Base-by-base conservation (phyloP, 2,797 vertebrate genomes). In the Enteromius trimaculatus region DNA sequence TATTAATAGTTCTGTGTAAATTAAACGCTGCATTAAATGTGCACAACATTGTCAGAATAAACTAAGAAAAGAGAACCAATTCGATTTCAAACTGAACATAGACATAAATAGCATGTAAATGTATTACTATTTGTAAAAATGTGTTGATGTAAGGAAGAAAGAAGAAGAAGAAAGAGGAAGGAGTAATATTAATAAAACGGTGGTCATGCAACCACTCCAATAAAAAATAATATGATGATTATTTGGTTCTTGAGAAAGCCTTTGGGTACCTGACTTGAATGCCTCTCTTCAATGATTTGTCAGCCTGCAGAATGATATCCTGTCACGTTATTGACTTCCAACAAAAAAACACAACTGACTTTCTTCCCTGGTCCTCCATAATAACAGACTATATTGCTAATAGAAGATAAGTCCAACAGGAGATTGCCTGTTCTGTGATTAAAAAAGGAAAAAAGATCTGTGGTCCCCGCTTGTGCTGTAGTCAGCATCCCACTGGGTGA, bases 401-500 rank as follows among this genome's bases (percentile, higher is more conserved):
- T 29, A 49, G 60, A 81, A n/a, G 6, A 81, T 23, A 51, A 65
- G n/a, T 83, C 84, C 17, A 60, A 31, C 70, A 80, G 37, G 60
- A 85, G 47, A 68, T 42, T 29, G 71, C 65, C 69, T 75, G 78
- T 75, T 83, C 53, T 77, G 80, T 86, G 60, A 88, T 86, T 88
- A 82, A 83, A 88, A 76, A 82, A 71, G 69, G 58, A 84, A 82
- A 80, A 66, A 77, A 65, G 82, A 84, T 83, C 85, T 81, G 82
- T 81, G 83, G 76, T 76, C 85, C 85, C 90, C 76, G 86, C 49
- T 77, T 91, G 92, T 89, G 90, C 90, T 92, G 90, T 92, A 93
- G 89, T 79, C 91, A 94, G 91, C 87, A 89, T 90, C 92, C 90
- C 90, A 92, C 88, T 88, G 92, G 83, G 87, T 83, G 89, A 94